Conservation (phyloP, 2,888 invertebrate genomes). For the Tenthredo scrophulariae region DNA sequence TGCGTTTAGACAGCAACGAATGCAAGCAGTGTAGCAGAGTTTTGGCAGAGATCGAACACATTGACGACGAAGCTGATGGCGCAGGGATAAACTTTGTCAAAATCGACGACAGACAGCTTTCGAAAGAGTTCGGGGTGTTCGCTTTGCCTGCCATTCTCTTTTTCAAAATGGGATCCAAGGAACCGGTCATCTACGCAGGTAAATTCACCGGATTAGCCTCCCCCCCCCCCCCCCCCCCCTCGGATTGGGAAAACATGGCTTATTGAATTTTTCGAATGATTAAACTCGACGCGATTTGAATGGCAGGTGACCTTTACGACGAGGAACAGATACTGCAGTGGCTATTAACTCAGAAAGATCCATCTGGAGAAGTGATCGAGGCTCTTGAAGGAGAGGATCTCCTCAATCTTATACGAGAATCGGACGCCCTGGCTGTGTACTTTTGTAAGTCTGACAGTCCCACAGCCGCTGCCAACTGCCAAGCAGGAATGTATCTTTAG, state of each 20-base stretch:
- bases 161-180: slow-evolving; percentile 92
- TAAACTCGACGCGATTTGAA: neutral
- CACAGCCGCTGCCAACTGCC: slow-evolving; percentile 64
- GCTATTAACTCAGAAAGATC: slow-evolving; percentile 95
- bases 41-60: slow-evolving; percentile 92
- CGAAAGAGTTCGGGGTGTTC: slow-evolving; percentile 93
- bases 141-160: slow-evolving; percentile 94
- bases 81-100: slow-evolving; percentile 96
- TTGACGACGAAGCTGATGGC: slow-evolving; percentile 95
- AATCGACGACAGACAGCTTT: slow-evolving; percentile 92
- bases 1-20: slow-evolving; percentile 93
- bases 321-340: slow-evolving; percentile 94
- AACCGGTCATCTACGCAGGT: slow-evolving; percentile 95
- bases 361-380: slow-evolving; percentile 94
- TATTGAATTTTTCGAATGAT: neutral
- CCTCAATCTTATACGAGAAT: slow-evolving; percentile 87
- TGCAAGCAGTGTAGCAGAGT: slow-evolving; percentile 96
- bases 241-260: neutral
- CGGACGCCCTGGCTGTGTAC: slow-evolving; percentile 92
- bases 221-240: too few species aligned
- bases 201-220: slow-evolving; percentile 56
- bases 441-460: slow-evolving; percentile 88
- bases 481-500: slow-evolving; percentile 72
- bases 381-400: slow-evolving; percentile 91
- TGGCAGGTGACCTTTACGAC: slow-evolving; percentile 89